phyloP scores from a whole-genome alignment of 2,888 invertebrate genomes.

The Drosophila incognita region DNA sequence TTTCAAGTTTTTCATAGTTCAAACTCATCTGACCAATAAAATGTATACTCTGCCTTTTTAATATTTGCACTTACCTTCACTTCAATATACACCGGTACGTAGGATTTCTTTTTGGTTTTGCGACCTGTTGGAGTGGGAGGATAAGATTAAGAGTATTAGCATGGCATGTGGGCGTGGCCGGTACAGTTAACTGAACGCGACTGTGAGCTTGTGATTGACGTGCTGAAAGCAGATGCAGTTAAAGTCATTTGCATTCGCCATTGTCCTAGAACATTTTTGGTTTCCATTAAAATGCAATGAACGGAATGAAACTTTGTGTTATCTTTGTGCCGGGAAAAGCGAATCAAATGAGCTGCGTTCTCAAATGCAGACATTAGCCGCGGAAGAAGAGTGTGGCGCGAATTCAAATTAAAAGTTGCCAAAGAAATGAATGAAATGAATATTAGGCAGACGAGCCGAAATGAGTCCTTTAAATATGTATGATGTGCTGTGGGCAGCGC shows the following conservation, averaged over 20 bases:
- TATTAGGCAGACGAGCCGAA: slow-evolving; percentile 62
- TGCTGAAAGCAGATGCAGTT: slow-evolving; percentile 46
- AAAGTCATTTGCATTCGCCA: slow-evolving; percentile 45
- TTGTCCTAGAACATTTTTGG: slow-evolving; percentile 48
- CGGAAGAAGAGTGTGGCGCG: slow-evolving; percentile 22
- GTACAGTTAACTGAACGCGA: slow-evolving; percentile 47
- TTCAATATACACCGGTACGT: slow-evolving; percentile 81
- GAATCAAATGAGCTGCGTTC: slow-evolving; percentile 70
- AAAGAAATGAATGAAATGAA: slow-evolving; percentile 80
- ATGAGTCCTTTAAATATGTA: slow-evolving; percentile 82
- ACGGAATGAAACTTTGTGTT: slow-evolving; percentile 66
- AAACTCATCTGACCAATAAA: background rate
- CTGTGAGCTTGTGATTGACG: slow-evolving; percentile 64
- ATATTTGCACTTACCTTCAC: slow-evolving; percentile 80
- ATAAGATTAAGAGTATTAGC: slow-evolving; percentile 36
- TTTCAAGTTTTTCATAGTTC: background rate
- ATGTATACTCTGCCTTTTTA: background rate
- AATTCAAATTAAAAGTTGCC: slow-evolving; percentile 79
- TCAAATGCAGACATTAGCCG: slow-evolving; percentile 2
- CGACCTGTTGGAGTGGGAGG: slow-evolving; percentile 35
- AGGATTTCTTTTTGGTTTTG: slow-evolving; percentile 79
- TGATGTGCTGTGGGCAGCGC: slow-evolving; percentile 64
- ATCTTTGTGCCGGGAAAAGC: slow-evolving; percentile 53
- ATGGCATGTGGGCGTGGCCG: slow-evolving; percentile 43
- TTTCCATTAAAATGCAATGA: slow-evolving; percentile 79